Evolutionary conservation across 37 sponge, comb jelly and placozoan species (phyloP), one percentile per base, ranked within the genome.

Genomic region (Tethya wilhelma): DNA sequence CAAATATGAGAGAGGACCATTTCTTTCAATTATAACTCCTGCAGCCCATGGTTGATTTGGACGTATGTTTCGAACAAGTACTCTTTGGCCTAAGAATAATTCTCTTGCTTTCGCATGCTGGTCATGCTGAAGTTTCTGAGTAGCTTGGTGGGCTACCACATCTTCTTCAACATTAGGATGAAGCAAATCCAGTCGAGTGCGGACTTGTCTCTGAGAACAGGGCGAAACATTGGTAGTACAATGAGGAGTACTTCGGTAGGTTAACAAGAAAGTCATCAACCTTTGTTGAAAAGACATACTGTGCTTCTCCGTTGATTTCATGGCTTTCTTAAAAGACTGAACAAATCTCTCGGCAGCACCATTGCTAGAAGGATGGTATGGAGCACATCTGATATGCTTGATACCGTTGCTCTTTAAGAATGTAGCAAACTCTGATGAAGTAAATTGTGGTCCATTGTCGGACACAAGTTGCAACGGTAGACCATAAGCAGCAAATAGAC

Each of bases 401-500:
- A 83, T 25, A 30, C 83, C 56, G 29, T 83, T 73, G 12, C 12
- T 19, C 11, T 38, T 59, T 32, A 80, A 20, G 34, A 73, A 71
- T 14, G 25, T 58, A n/a, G 38, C 19, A 26, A 82, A 82, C 34
- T 82, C 64, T n/a, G 14, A 73, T 72, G 73, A n/a, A 11, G 74
- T 30, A 67, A 63, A 73, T 73, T 82, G 63, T 49, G 53, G 14
- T 19, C 53, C 53, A 49, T 49, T 49, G 53, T 49, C 9, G 9
- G 53, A n/a, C n/a, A 70, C 71, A 8, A 80, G 28, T 30, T 69
- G 71, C 12, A 55, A 58, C 22, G 81, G 81, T 32, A 82, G 33
- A 6, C 83, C 60, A 29, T 73, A 55, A 34, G 74, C 56, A 53
- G 74, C 74, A 74, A 74, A 74, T 38, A 74, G 8, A 82, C 73